Base-by-base conservation (phyloP, 2,113 vertebrate species). In the Thinocorus orbignyianus region DNA sequence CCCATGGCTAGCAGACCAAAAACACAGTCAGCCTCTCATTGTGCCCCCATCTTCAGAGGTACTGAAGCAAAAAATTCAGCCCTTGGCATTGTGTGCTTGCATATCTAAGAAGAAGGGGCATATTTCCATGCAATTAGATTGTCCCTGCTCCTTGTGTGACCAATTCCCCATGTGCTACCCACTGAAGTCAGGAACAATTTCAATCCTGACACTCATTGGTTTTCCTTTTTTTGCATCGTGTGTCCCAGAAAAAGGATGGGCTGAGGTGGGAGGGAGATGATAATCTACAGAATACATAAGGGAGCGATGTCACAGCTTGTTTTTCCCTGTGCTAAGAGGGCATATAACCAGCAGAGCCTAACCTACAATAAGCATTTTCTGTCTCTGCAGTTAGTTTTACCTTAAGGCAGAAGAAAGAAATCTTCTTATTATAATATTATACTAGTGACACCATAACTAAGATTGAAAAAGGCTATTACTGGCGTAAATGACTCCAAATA, bases 381-480 rank as follows among this genome's bases (percentile, higher is more conserved):
- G 4, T 72, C 68, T 93, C 92, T 91, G 69, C 35, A 52, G 35
- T 86, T 79, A 86, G 55, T 84, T 88, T 93, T 81, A 86, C 72
- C 69, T 88, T 68, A 94, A 94, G 92, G 69, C 64, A 90, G 26
- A 86, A 18, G 61, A 93, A 94, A 85, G 57, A 55, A 76, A 39
- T 31, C 24, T 55, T 85, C 17, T 65, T 79, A 71, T 88, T 88
- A 94, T 88, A 84, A 86, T 93, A 92, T 93, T 88, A 93, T 86
- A 72, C 55, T 68, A 88, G 20, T 86, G 80, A 94, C 77, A 94
- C 33, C n/a, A 71, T 81, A 97, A 90, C 72, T 91, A 94, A 91
- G 86, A 94, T 71, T 84, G 86, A 91, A 88, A 95, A 97, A 80
- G 58, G 72, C 54, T 86, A 49, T 86, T 94, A 92, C 37, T 79